Conservation (phyloP, 2,888 invertebrate genomes). For the Trachelus troglodyta region DNA sequence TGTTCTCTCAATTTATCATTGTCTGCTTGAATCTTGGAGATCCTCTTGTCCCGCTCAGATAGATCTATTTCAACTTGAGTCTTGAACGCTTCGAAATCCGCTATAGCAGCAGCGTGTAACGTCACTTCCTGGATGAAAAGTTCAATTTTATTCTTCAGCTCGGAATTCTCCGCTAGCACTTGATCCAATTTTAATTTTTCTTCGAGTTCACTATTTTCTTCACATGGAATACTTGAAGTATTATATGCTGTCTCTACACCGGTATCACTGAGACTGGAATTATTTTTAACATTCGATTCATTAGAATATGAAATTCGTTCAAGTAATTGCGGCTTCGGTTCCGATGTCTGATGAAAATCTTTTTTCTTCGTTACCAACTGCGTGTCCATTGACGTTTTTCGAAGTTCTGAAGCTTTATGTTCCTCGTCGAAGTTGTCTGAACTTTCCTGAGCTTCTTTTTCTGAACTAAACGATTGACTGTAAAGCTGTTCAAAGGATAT, state of each 20-base stretch:
- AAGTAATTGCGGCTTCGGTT: neutral
- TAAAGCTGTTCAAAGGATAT: slow-evolving; percentile 7
- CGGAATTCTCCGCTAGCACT: slow-evolving; percentile 24
- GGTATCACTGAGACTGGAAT: neutral
- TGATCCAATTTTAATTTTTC: slow-evolving; percentile 17
- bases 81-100: neutral
- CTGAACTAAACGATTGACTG: slow-evolving; percentile 2
- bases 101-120: neutral
- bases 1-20: slow-evolving; percentile 17
- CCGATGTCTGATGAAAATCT: neutral
- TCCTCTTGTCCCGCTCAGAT: slow-evolving; percentile 6
- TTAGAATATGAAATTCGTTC: neutral
- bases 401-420: slow-evolving; percentile 23
- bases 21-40: slow-evolving; percentile 7
- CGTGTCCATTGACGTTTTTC: neutral
- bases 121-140: slow-evolving; percentile 69
- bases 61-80: slow-evolving; percentile 6
- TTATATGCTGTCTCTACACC: neutral
- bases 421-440: slow-evolving; percentile 17
- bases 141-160: slow-evolving; percentile 47
- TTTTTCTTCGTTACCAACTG: neutral
- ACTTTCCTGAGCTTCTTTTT: slow-evolving; percentile 22
- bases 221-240: neutral
- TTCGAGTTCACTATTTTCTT: neutral
- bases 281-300: neutral